Evolutionary conservation across 2,888 invertebrate species (phyloP).

Genomic region (Brachyptera risi): DNA sequence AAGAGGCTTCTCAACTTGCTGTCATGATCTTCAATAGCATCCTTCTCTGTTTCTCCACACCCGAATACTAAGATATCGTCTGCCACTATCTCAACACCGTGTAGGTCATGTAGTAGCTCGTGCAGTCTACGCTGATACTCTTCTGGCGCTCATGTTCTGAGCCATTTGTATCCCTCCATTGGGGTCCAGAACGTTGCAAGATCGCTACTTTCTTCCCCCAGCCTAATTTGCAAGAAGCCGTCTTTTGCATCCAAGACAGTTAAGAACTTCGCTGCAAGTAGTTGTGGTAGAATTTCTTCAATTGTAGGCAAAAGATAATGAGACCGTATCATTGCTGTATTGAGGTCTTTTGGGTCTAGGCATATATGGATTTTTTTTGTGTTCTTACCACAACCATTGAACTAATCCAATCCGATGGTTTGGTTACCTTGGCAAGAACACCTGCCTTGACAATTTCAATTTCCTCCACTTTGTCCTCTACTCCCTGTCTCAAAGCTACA

Average conservation of each 20-base stretch:
- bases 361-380: slow-evolving; percentile 19
- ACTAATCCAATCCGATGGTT: background rate
- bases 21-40: slow-evolving; percentile 30
- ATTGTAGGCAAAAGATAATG: slow-evolving; percentile 24
- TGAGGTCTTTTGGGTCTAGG: slow-evolving; percentile 31
- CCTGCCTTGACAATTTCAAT: background rate
- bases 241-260: slow-evolving; percentile 28
- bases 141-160: slow-evolving; percentile 31
- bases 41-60: slow-evolving; percentile 27
- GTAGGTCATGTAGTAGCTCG: slow-evolving; percentile 26
- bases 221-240: slow-evolving; percentile 32
- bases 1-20: slow-evolving; percentile 24
- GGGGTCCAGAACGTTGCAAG: slow-evolving; percentile 35
- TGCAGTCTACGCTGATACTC: slow-evolving; percentile 27
- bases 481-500: too few species aligned
- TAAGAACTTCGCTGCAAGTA: slow-evolving; percentile 29
- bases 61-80: slow-evolving; percentile 33
- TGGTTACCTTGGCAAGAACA: background rate
- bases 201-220: slow-evolving; percentile 33
- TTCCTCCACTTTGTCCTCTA: too few species aligned
- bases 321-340: slow-evolving; percentile 28
- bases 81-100: slow-evolving; percentile 30
- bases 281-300: slow-evolving; percentile 30
- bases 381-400: background rate
- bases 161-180: slow-evolving; percentile 32